Evolutionary conservation across 2,113 vertebrate species (phyloP).

Genomic region (Rhipidura dahli): DNA sequence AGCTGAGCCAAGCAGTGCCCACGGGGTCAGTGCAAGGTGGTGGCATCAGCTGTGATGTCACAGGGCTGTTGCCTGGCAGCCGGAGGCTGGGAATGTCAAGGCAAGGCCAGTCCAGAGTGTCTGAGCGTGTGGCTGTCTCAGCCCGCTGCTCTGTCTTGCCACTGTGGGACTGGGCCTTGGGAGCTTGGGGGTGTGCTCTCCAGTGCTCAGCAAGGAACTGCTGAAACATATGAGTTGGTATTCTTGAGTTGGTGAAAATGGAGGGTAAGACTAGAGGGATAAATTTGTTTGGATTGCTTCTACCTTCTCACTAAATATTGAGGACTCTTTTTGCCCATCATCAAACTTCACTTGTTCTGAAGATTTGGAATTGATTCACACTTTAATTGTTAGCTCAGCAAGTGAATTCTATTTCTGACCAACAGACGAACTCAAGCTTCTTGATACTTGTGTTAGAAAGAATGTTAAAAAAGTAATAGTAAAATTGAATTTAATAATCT

Average conservation of each 20-base stretch:
- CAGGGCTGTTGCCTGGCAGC: background rate
- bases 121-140: fast-evolving
- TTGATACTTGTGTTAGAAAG: background rate
- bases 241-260: background rate
- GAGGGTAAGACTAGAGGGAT: background rate
- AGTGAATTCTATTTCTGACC: background rate
- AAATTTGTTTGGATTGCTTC: background rate
- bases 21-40: background rate
- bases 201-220: background rate
- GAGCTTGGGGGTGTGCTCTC: background rate
- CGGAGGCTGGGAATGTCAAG: background rate
- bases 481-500: background rate
- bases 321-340: background rate
- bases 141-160: background rate
- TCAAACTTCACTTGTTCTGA: background rate
- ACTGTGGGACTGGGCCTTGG: background rate
- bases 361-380: background rate
- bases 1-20: background rate
- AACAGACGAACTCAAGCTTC: background rate
- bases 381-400: background rate
- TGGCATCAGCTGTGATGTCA: background rate
- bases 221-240: background rate
- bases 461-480: background rate
- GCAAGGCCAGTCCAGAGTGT: too few relatives aligned
- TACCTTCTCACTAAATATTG: background rate